A percentile compares a stretch with the other conserved stretches of the same genome.
Evolutionary conservation across 1,140 invertebrate genomes (phyloP).

Genomic region (Heliconius nattereri): DNA sequence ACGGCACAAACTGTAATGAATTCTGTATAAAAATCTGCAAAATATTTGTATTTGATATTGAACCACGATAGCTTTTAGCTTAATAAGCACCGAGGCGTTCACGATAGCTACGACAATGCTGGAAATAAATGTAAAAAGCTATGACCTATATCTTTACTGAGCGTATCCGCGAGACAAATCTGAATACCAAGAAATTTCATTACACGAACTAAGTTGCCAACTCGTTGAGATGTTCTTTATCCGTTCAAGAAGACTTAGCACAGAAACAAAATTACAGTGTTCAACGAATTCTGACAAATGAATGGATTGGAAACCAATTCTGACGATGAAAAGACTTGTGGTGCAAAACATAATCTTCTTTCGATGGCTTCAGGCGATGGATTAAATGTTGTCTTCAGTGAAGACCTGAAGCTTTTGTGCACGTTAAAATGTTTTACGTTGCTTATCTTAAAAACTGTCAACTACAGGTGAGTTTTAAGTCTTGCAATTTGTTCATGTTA

Average conservation of each 20-base stretch:
- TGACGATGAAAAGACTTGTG: slow-evolving; percentile 27
- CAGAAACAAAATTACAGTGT: slow-evolving; percentile 21
- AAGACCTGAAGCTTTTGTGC: background rate
- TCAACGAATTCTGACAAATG: slow-evolving; percentile 24
- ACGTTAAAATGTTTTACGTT: slow-evolving; percentile 9
- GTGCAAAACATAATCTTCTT: slow-evolving; percentile 36
- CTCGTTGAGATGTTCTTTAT: slow-evolving; percentile 15
- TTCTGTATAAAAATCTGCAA: background rate
- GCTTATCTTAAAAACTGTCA: slow-evolving; percentile 1
- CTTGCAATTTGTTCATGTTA: background rate
- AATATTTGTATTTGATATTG: slow-evolving; percentile 6
- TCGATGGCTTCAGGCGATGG: slow-evolving; percentile 29
- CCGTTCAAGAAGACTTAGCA: slow-evolving; percentile 13
- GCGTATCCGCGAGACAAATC: slow-evolving; percentile 20
- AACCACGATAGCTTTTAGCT: slow-evolving; percentile 11
- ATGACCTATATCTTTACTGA: slow-evolving; percentile 16
- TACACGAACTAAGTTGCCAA: slow-evolving; percentile 1
- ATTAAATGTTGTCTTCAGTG: slow-evolving; percentile 23
- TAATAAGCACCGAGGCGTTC: slow-evolving; percentile 8
- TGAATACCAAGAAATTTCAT: slow-evolving; percentile 20
- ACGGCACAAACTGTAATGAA: background rate
- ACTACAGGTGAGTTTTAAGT: background rate
- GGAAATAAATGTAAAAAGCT: slow-evolving; percentile 13
- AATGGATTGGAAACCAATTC: slow-evolving; percentile 37
- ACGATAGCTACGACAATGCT: slow-evolving; percentile 7